phyloP scores from a whole-genome alignment of 2,797 vertebrate genomes.

The Gymnocypris eckloni region DNA sequence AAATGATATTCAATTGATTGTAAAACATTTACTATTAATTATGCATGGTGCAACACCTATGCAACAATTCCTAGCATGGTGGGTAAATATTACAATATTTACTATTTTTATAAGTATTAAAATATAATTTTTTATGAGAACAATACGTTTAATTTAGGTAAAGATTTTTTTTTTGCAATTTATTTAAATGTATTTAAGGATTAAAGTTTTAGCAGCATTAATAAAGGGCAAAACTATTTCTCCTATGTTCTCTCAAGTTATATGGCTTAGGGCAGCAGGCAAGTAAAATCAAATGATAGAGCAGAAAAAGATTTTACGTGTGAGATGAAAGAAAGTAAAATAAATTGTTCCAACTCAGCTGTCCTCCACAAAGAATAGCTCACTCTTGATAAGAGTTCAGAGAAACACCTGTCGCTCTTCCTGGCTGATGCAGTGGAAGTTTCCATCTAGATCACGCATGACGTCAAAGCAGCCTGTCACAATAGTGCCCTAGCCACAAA shows the following conservation, averaged over 20 bases:
- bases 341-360: neutral
- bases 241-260: neutral
- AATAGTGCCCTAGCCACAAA: conserved; percentile 17
- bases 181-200: neutral
- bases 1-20: neutral
- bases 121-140: neutral
- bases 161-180: neutral
- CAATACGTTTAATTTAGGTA: neutral
- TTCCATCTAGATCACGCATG: conserved; percentile 6
- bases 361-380: neutral
- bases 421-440: conserved; percentile 10
- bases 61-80: neutral
- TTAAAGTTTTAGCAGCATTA: neutral
- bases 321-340: conserved; percentile 11
- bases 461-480: conserved; percentile 38
- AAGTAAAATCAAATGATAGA: conserved; percentile 1
- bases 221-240: conserved; percentile 4
- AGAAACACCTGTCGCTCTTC: conserved; percentile 27
- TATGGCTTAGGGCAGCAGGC: neutral
- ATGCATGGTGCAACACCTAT: neutral
- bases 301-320: neutral
- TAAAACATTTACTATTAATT: neutral
- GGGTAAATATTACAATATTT: neutral
- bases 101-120: neutral
- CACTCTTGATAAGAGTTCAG: neutral